A percentile compares a stretch with the other conserved stretches of the same genome.
Conservation (phyloP, 2,113 vertebrate genomes). For the Excalfactoria chinensis region DNA sequence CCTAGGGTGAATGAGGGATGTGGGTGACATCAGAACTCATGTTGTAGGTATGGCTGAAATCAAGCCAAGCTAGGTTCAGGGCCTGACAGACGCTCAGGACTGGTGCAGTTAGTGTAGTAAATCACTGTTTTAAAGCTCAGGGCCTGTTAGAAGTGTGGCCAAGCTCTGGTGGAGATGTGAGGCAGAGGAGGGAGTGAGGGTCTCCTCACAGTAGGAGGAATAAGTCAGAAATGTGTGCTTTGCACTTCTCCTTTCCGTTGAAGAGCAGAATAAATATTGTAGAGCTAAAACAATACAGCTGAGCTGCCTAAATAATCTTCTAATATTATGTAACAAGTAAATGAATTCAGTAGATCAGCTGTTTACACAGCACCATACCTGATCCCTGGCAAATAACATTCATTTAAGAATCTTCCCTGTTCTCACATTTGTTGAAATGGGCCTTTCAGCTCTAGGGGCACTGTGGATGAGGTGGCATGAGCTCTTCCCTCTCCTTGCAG, state of each 20-base stretch:
- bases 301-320: not conserved
- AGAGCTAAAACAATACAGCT: not conserved
- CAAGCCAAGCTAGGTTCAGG: not conserved
- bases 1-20: not conserved
- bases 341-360: not conserved
- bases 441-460: not conserved
- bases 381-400: conserved; percentile 1
- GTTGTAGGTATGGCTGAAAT: not conserved
- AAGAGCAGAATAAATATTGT: conserved; percentile 6
- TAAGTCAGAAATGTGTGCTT: not conserved
- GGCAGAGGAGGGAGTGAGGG: not conserved
- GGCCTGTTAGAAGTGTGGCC: not conserved
- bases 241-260: not conserved
- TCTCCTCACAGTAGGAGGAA: not conserved
- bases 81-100: not conserved
- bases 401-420: not conserved
- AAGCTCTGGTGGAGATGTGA: not conserved
- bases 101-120: not conserved
- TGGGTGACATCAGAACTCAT: not conserved
- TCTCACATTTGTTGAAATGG: not conserved
- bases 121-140: not conserved
- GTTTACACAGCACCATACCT: not conserved
- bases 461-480: not conserved
- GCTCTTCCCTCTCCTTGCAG: not conserved
- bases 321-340: not conserved